Evolutionary conservation across 1,140 invertebrate genomes (phyloP), one percentile per base, ranked within the genome.

Genomic region (Orchestia grillus): DNA sequence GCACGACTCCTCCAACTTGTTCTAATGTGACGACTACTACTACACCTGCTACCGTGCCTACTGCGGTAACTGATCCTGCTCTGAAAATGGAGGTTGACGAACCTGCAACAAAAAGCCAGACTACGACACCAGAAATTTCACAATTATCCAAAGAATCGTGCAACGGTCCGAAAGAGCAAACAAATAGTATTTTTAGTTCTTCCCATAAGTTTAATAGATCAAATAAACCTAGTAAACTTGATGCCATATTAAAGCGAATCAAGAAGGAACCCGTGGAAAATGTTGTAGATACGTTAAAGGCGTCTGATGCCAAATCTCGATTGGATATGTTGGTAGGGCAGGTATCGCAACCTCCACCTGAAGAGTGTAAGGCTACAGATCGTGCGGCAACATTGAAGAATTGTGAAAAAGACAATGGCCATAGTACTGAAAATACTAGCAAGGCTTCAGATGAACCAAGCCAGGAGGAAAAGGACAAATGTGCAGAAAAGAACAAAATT

Each of bases 201-300:
- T 96, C 96, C 96, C 96, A 87, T 95, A 96, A 96, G 62, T 95
- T 96, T 47, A 97, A 95, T 96, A 96, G 96, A 87, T 96, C 96
- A 44, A 97, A 97, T 96, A 97, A 96, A 96, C 96, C 96, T 77
- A 96, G 96, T 87, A 97, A 96, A 92, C 87, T 97, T 96, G 96
- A 97, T 96, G 96, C 96, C 96, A 97, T 97, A 95, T 96, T 97
- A 95, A 97, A 97, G 90, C 96, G 96, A 53, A 95, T 97, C 92
- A 97, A 96, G 96, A 97, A 97, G 92, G 96, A 97, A 95, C 96
- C 96, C 8, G 88, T 96, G 87, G 96, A 96, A n/a, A 94, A 45
- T 45, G 92, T 45, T 45, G 92, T 94, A 94, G 92, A 94, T 45
- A 45, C 44, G 6, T n/a, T 94, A 44, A 94, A 94, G 47, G 92